Evolutionary conservation across 2,797 vertebrate genomes (phyloP), one percentile per base, ranked within the genome.

Genomic region (Cheirogaleus major): DNA sequence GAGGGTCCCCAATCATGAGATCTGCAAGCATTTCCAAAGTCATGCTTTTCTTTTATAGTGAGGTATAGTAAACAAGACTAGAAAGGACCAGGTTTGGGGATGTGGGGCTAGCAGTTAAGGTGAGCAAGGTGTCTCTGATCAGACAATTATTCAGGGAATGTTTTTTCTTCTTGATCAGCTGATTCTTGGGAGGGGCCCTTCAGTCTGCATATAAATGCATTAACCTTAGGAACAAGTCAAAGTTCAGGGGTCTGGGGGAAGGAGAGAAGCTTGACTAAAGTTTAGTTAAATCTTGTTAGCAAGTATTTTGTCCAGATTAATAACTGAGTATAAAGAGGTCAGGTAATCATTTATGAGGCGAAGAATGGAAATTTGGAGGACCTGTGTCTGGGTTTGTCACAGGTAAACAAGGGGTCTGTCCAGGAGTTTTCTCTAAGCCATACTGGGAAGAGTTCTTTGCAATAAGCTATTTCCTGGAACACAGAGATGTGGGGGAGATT

Each of bases 231-330:
- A 35, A 3, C 20, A 73, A 78, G 57, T 73, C 25, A 82, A 2
- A 52, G 13, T 35, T 92, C 11, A 87, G 25, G 15, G 4, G 7
- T 1, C 5, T 57, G 0, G 0, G 0, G 22, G 2, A 12, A 78
- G 35, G 57, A 57, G 9, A 67, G 35, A 52, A 84, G 15, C 22
- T 18, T 83, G 20, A 32, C 27, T n/a, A 12, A 73, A 91, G 5
- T 45, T 50, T 61, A 41, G 4, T 91, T 27, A 82, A 18, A 11
- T 41, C n/a, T 32, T n/a, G 25, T 48, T 22, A 81, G 27, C 6
- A 52, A 50, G 2, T 11, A 15, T 50, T 61, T 45, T 70, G 2
- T 45, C 32, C 15, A 27, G 25, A 38, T 55, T 69, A 25, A 15
- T 67, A 52, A 48, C 20, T 79, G 7, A 78, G 13, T 55, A 14